Evolutionary conservation across 2,797 vertebrate species (phyloP), one percentile per base, ranked within the genome.

Genomic region (Fundulus diaphanus): DNA sequence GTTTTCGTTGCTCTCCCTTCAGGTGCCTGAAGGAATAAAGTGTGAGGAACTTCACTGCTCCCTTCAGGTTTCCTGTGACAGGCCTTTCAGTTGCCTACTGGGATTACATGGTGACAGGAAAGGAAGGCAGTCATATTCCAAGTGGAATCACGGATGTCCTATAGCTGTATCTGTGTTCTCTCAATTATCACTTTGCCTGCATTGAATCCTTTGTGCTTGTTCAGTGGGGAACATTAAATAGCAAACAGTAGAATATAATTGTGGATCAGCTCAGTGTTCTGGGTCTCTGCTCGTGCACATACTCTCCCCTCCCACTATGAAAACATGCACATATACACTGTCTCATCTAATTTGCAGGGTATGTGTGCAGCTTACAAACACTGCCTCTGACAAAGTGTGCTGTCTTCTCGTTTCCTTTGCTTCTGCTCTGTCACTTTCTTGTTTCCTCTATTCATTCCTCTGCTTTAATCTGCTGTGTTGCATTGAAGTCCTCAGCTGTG

Each of bases 81-180:
- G 59, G 59, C 67, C 73, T 66, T 83, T 78, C 69, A 82, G 35
- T 56, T 83, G 82, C 78, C 68, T 74, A 75, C 73, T 44, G 76
- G 90, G 87, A 90, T 88, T 89, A 84, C 70, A 69, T 2, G 2
- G 72, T 9, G 52, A 84, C 76, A 80, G 73, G 15, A 73, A 71
- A 57, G 70, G 78, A 73, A 80, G 77, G 74, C 70, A 66, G 83
- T 72, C 63, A 44, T 82, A 70, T 73, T 77, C 86, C 82, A 85
- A 85, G 77, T 85, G 76, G 84, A 79, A 84, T 85, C 83, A 85
- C 54, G 72, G 70, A 73, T 72, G 13, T 83, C 78, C 77, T 72
- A 70, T 67, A 69, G 59, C 78, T 72, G 42, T 77, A 70, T 76
- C 76, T 74, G 54, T 75, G 63, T 54, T 74, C 68, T 78, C 76